A percentile compares a stretch with the other conserved stretches of the same genome.
These are phyloP conservation scores for Agriopis aurantiaria DNA, from an alignment of 2,888 invertebrate genomes.

Conservation along the genomic window DNA sequence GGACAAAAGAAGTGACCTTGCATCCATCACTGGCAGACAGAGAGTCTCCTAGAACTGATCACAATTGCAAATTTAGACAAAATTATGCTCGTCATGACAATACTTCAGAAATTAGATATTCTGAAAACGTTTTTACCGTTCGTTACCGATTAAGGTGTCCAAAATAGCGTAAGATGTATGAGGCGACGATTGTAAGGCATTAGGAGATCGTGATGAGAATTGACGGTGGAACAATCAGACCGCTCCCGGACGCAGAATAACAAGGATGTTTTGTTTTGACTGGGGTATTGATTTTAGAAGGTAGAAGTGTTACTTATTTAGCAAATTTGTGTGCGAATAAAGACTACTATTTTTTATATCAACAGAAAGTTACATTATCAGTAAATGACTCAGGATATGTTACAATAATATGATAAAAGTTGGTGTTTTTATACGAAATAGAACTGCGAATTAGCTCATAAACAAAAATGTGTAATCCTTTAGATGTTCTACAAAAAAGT, in stretches of 20 bases:
- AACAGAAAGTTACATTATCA: too few relatives aligned
- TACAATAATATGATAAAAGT: too few relatives aligned
- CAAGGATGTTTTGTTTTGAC: conserved; percentile 26
- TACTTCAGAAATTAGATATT: conserved; percentile 58
- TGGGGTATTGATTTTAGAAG: conserved; percentile 15
- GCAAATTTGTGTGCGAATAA: not conserved
- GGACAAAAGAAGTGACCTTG: conserved; percentile 41
- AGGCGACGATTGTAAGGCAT: conserved; percentile 78
- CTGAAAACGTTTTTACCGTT: conserved; percentile 55
- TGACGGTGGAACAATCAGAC: conserved; percentile 60
- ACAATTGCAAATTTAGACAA: conserved; percentile 66
- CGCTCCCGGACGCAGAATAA: conserved; percentile 62
- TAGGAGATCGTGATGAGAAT: conserved; percentile 70
- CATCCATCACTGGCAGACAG: conserved; percentile 63
- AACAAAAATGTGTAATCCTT: too few relatives aligned
- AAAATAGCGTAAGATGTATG: conserved; percentile 69
- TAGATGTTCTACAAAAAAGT: too few relatives aligned
- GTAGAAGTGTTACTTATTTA: not conserved
- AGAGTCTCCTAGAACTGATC: conserved; percentile 75
- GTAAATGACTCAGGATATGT: too few relatives aligned
- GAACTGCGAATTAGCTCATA: too few relatives aligned
- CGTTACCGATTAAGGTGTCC: conserved; percentile 69
- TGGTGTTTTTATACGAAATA: too few relatives aligned
- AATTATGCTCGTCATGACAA: conserved; percentile 46
- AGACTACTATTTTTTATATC: not conserved